Percentiles rank a stretch among this genome's conserved stretches.
phyloP scores from a whole-genome alignment of 2,888 invertebrate species.

The Pollenia griseotomentosa region DNA sequence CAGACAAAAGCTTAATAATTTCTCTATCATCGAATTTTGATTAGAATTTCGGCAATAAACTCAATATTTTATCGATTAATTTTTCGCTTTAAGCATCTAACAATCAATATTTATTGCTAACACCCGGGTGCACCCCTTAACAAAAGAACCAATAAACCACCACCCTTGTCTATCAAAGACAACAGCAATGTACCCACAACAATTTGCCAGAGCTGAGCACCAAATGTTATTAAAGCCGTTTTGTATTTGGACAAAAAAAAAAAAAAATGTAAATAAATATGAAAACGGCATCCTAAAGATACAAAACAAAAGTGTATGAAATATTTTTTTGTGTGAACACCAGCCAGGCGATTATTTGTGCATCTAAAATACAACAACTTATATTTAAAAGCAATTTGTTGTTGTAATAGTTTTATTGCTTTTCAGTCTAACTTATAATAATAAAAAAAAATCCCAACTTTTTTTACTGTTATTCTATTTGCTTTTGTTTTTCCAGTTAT shows the following conservation, averaged over 20 bases:
- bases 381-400: slow-evolving; percentile 44
- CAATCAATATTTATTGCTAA: background rate
- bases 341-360: background rate
- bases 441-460: background rate
- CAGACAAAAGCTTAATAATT: no score
- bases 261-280: background rate
- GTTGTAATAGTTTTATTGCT: slow-evolving; percentile 42
- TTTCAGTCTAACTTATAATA: background rate
- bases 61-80: slow-evolving; percentile 18
- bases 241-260: background rate
- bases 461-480: background rate
- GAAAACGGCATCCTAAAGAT: slow-evolving; percentile 11
- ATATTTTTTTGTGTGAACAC: slow-evolving; percentile 1
- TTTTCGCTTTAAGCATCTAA: background rate
- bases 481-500: background rate
- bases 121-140: background rate
- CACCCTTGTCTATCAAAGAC: background rate
- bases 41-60: background rate
- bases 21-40: no score
- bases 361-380: background rate
- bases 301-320: background rate
- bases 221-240: slow-evolving; percentile 4
- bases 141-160: slow-evolving; percentile 13
- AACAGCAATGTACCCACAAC: background rate
- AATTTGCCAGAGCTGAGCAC: background rate